These are phyloP conservation scores for Channa maculata DNA, from an alignment of 2,113 vertebrate genomes.

Conservation along the genomic window DNA sequence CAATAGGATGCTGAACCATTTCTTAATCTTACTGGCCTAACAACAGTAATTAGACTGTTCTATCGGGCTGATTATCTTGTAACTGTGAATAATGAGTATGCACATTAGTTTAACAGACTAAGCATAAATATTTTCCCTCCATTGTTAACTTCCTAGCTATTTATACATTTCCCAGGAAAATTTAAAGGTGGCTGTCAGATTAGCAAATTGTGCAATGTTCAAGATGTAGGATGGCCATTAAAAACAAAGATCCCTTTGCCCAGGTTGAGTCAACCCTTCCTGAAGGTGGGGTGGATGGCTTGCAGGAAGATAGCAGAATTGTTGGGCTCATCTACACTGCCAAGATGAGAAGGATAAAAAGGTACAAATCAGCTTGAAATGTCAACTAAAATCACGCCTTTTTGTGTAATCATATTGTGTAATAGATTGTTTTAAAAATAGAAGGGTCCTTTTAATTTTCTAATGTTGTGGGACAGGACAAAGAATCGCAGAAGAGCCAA, in stretches of 20 bases:
- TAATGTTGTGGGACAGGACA: not conserved
- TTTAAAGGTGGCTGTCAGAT: too few relatives aligned
- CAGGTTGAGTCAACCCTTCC: constrained; percentile 72
- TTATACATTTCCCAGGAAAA: too few relatives aligned
- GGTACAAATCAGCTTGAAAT: constrained; percentile 31
- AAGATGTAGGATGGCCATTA: not conserved
- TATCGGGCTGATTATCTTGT: too few relatives aligned
- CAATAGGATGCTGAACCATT: too few relatives aligned
- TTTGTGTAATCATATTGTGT: not conserved
- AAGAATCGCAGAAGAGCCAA: constrained; percentile 1
- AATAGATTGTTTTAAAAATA: not conserved
- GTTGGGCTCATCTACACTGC: constrained; percentile 81
- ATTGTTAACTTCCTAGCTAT: too few relatives aligned
- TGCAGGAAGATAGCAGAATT: constrained; percentile 79
- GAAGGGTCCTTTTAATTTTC: not conserved
- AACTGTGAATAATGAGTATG: too few relatives aligned
- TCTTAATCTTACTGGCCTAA: too few relatives aligned
- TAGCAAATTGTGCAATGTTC: too few relatives aligned
- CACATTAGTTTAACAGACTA: too few relatives aligned
- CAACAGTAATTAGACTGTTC: too few relatives aligned
- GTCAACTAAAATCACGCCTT: not conserved
- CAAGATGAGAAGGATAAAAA: constrained; percentile 75
- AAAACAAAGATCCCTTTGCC: not conserved
- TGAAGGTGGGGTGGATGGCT: constrained; percentile 66
- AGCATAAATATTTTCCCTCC: too few relatives aligned